Percentiles rank a stretch among this genome's conserved stretches.
These are phyloP conservation scores for Dasypus novemcinctus DNA, from an alignment of 2,113 vertebrate genomes.

Conservation along the genomic window DNA sequence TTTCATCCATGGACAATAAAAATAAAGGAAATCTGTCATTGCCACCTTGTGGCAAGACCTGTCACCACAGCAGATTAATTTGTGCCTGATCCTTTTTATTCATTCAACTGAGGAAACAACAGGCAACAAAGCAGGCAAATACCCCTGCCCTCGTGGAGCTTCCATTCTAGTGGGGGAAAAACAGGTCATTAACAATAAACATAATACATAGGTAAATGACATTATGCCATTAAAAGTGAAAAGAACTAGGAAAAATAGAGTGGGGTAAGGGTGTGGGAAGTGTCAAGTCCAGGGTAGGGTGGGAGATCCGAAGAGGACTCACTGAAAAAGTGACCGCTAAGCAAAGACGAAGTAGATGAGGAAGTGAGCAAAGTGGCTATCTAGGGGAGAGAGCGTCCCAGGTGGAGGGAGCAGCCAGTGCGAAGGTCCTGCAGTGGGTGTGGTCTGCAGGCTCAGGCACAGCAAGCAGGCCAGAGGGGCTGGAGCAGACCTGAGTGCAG, in stretches of 20 bases:
- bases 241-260: neutral
- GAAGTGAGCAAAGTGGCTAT: neutral
- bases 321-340: neutral
- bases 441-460: too few species aligned
- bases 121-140: neutral
- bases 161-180: neutral
- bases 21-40: neutral
- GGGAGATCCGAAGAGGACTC: neutral
- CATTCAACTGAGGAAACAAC: neutral
- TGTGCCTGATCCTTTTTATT: fast-evolving
- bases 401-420: neutral
- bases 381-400: neutral
- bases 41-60: neutral
- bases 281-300: neutral
- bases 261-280: neutral
- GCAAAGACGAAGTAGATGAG: neutral
- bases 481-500: neutral
- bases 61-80: neutral
- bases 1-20: too few species aligned
- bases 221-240: neutral
- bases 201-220: neutral
- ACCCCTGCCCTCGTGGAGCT: neutral
- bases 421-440: neutral
- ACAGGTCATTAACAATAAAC: too few species aligned
- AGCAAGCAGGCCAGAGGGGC: neutral